Base-by-base conservation (phyloP, 2,888 invertebrate species). In the Cryptocephalus primarius region DNA sequence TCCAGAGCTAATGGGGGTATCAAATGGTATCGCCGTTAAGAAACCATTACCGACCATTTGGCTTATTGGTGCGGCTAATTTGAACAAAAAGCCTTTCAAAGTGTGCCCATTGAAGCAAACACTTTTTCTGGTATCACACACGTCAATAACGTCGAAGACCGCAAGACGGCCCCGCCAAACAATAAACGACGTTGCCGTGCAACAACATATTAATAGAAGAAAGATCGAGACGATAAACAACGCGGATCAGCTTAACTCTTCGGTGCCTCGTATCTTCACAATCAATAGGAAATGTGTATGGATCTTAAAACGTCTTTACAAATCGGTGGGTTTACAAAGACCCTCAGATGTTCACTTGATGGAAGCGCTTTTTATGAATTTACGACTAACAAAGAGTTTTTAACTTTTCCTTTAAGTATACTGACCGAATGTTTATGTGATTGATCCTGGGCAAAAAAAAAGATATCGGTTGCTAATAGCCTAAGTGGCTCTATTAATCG, bases 231-330 rank as follows among this genome's bases (percentile, higher is more conserved):
- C 53, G 59, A 60, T 60, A 60, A 60, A 60, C 56, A 55, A 42
- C 42, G 48, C 44, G 51, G 52, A 50, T 47, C 48, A 50, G 49
- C 53, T 57, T 52, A 55, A 57, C 53, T 57, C 55, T 57, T 55
- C 55, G 47, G 55, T 51, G 49, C 47, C 39, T 42, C 33, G 47
- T 48, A 50, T 54, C 51, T 48, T 50, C 50, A 52, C 56, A 52
- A 58, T 58, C 56, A 50, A 48, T 53, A 52, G 50, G 50, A 54
- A 56, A 55, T 53, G 54, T 54, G 52, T 54, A 54, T 55, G 53
- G 51, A 55, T 53, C 60, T 62, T 65, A 65, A 67, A 67, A 67
- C 65, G 64, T 63, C 65, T 65, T 63, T 67, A 66, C 65, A 67
- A 67, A 66, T 62, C 66, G 66, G 66, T 57, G 58, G 56, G 59